Evolutionary conservation across 2,113 vertebrate genomes (phyloP), one percentile per base, ranked within the genome.

Genomic region (Megaceryle maxima): DNA sequence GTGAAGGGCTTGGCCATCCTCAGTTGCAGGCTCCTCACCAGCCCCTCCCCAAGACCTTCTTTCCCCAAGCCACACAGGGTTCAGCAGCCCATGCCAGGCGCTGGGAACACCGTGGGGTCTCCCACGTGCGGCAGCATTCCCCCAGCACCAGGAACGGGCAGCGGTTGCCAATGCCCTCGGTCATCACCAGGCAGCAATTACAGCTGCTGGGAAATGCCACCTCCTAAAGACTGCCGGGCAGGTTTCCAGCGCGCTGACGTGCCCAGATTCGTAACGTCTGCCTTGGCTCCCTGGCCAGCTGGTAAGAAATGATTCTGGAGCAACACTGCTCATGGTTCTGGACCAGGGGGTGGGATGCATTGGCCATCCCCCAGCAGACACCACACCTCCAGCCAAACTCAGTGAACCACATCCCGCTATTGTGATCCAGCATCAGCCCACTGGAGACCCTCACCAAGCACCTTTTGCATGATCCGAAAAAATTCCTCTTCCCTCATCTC

Each of bases 381-480:
- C 8, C 17, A 3, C n/a, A 16, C 11, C 72, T 31, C 50, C 29
- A 25, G 11, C 21, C 68, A 73, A 55, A 69, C 9, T 24, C 81
- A 46, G 16, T 3, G 26, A 87, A 21, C 6, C 31, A 5, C 35
- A 4, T 25, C 2, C 14, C n/a, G 26, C 11, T 0, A 1, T 12
- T 16, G 8, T 21, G 44, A 18, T 15, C 7, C 19, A 7, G 2
- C 13, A 1, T 5, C 22, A 15, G 12, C 74, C 69, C 18, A 1
- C 39, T 24, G 37, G 43, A 68, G 48, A 76, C n/a, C 43, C 28
- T 16, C 67, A 25, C 29, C 9, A 16, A 43, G 19, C 14, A 8
- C 17, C 21, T 63, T 44, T 16, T 0, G 0, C 1, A 5, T 4
- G 14, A 43, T n/a, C 68, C 0, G 0, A 28, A 22, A 17, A 13